Percentiles rank a stretch among this genome's conserved stretches.
phyloP scores from a whole-genome alignment of 2,113 vertebrate species.

The Thalassarche chlororhynchos region DNA sequence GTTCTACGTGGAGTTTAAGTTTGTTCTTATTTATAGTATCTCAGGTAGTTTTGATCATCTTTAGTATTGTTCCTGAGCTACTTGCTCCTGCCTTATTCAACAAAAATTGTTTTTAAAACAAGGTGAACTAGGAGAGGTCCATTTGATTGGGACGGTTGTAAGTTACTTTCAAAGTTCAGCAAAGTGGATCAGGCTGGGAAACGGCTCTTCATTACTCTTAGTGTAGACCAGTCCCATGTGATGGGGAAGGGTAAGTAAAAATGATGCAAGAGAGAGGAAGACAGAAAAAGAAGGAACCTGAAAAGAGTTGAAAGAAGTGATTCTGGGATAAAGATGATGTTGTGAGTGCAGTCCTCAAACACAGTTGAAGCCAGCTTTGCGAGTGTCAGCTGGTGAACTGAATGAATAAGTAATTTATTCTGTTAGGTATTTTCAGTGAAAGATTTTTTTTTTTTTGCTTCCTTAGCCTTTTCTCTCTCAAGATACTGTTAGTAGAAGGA shows the following conservation, averaged over 20 bases:
- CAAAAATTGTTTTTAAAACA: neutral
- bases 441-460: neutral
- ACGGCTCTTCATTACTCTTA: neutral
- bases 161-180: neutral
- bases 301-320: neutral
- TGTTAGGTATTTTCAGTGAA: neutral
- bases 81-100: neutral
- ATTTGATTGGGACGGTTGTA: neutral
- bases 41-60: neutral
- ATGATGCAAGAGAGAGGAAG: neutral
- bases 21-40: neutral
- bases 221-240: neutral
- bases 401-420: slow-evolving; percentile 11
- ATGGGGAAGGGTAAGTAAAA: neutral
- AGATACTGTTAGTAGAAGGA: slow-evolving; percentile 9
- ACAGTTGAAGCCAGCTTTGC: neutral
- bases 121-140: neutral
- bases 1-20: neutral
- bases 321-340: neutral
- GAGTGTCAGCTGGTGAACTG: neutral
- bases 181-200: neutral
- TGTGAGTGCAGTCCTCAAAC: neutral
- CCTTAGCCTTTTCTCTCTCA: neutral
- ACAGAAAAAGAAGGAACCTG: neutral
- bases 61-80: neutral